A percentile compares a stretch with the other conserved stretches of the same genome.
Evolutionary conservation across 2,888 invertebrate genomes (phyloP).

Genomic region (Oxystoma pomonae): DNA sequence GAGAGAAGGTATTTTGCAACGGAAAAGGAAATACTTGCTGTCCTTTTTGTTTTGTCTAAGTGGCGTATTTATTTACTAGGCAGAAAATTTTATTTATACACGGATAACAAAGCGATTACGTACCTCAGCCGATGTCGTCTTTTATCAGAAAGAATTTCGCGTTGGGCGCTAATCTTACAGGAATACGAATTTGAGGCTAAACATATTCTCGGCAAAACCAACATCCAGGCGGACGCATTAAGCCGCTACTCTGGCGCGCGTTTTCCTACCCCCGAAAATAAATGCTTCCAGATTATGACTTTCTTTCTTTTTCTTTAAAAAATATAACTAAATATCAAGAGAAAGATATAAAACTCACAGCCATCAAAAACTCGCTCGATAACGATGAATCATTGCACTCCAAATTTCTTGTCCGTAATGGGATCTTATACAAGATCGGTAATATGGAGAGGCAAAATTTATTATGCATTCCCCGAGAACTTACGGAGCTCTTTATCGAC

Average conservation of each 20-base stretch:
- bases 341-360: neutral
- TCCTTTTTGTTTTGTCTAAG: constrained; percentile 28
- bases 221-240: constrained; percentile 32
- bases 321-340: neutral
- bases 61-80: constrained; percentile 30
- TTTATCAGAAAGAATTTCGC: constrained; percentile 25
- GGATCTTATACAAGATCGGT: too few species aligned
- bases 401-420: neutral
- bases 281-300: constrained; percentile 5
- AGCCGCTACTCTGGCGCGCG: constrained; percentile 25
- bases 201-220: constrained; percentile 30
- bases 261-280: constrained; percentile 14
- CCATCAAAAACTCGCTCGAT: neutral
- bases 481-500: constrained; percentile 2
- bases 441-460: neutral
- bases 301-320: neutral
- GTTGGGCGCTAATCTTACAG: constrained; percentile 30
- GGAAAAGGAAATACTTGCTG: constrained; percentile 29
- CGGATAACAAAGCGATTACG: constrained; percentile 30
- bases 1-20: constrained; percentile 13
- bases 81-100: constrained; percentile 24
- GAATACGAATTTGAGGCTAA: constrained; percentile 27
- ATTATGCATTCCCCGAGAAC: constrained; percentile 7
- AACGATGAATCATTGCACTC: neutral
- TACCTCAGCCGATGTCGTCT: constrained; percentile 31